Evolutionary conservation across 2,797 vertebrate genomes (phyloP), one percentile per base, ranked within the genome.

Genomic region (Leptodactylus fallax): DNA sequence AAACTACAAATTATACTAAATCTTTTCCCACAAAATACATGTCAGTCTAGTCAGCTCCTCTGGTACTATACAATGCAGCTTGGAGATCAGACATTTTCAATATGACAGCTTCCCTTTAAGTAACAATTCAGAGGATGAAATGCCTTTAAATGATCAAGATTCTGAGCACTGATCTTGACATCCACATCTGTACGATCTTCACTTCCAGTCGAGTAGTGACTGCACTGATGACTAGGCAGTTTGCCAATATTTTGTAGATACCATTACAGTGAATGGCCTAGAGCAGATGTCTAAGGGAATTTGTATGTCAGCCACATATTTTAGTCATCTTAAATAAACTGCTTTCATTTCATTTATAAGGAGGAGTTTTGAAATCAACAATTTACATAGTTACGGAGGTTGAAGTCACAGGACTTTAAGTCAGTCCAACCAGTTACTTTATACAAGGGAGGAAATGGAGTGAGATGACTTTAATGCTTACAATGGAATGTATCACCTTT

Each of bases 221-320:
- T 25, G n/a, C 21, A 61, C 21, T 49, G 17, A 21, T 49, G 9
- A n/a, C 11, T n/a, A 51, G 45, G 45, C 72, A 0, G 16, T 7
- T 72, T n/a, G 72, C 45, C 72, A 76, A 76, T 12, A 76, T 76
- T 76, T n/a, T n/a, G 19, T 49, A 51, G 72, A 21, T 76, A 45
- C 23, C 36, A 3, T 5, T 25, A 12, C 11, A 11, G 7, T 45
- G 27, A 45, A 76, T 49, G 72, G 72, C 45, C 45, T 51, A n/a
- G 19, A 51, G 72, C 72, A 49, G 72, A 76, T 76, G 72, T 76
- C 72, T n/a, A n/a, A 49, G 47, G 19, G 51, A 36, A 47, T 72
- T 72, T 47, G 17, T 21, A 72, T 21, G 27, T 71, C 67, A 7
- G 14, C 14, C 27, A 36, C 67, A 45, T 45, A 16, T 69, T 45